Conservation (phyloP, 2,888 invertebrate genomes). For the Cantharis nigra region DNA sequence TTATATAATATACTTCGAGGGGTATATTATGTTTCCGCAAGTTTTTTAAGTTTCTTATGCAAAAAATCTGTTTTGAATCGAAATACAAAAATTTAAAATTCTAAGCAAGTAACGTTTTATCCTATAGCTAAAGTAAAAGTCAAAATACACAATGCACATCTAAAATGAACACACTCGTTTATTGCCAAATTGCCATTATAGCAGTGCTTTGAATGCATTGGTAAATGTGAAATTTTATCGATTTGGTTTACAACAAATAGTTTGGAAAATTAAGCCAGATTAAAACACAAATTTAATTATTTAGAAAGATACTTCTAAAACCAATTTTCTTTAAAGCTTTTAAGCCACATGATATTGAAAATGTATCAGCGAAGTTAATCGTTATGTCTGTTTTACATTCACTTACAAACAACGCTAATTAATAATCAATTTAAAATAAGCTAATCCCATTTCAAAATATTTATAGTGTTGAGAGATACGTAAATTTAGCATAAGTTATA, state of each 20-base stretch:
- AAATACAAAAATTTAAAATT: background rate
- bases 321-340: background rate
- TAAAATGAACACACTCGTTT: background rate
- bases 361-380: background rate
- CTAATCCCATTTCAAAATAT: background rate
- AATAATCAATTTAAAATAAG: background rate
- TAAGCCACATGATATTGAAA: background rate
- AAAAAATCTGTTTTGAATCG: background rate
- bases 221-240: background rate
- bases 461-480: background rate
- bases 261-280: background rate
- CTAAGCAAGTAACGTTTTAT: background rate
- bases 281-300: background rate
- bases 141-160: background rate
- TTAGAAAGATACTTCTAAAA: background rate
- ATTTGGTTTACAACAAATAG: background rate
- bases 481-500: slow-evolving; percentile 10
- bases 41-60: background rate
- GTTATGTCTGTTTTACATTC: background rate
- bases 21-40: background rate
- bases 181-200: background rate
- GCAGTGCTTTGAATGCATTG: background rate
- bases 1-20: background rate
- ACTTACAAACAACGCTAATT: background rate
- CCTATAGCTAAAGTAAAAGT: background rate